Evolutionary conservation across 2,888 invertebrate genomes (phyloP).

Genomic region (Tetheella fluctuosa): DNA sequence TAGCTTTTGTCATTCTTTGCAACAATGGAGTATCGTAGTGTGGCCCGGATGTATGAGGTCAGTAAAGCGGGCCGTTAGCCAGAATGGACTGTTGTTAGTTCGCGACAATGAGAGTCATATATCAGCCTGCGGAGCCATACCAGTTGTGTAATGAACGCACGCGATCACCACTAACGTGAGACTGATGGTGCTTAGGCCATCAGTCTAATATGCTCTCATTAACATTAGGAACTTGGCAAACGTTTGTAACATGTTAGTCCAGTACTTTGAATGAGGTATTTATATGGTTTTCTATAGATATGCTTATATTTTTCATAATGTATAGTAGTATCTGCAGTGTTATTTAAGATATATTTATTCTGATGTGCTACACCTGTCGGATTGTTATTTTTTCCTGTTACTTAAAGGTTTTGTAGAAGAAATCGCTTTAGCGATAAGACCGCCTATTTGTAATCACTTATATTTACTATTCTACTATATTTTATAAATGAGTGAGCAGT

Average conservation of each 20-base stretch:
- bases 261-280: not conserved
- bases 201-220: conserved; percentile 56
- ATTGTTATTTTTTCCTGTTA: too few species aligned
- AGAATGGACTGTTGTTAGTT: conserved; percentile 74
- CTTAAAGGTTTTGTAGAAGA: too few species aligned
- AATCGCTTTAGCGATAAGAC: too few species aligned
- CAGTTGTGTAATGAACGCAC: conserved; percentile 54
- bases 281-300: too few species aligned
- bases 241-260: not conserved
- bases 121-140: conserved; percentile 58
- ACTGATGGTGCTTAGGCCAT: conserved; percentile 47
- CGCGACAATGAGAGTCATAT: conserved; percentile 73
- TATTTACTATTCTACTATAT: too few species aligned
- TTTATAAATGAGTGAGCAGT: too few species aligned
- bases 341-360: too few species aligned
- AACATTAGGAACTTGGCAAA: conserved; percentile 19
- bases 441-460: too few species aligned
- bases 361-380: too few species aligned
- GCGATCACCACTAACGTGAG: conserved; percentile 44
- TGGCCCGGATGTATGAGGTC: conserved; percentile 56
- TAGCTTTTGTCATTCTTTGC: conserved; percentile 23
- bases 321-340: not conserved
- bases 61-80: conserved; percentile 66
- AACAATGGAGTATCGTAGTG: conserved; percentile 25
- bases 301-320: not conserved